Conservation (phyloP, 2,797 vertebrate species). For the Phaenicophaeus curvirostris region DNA sequence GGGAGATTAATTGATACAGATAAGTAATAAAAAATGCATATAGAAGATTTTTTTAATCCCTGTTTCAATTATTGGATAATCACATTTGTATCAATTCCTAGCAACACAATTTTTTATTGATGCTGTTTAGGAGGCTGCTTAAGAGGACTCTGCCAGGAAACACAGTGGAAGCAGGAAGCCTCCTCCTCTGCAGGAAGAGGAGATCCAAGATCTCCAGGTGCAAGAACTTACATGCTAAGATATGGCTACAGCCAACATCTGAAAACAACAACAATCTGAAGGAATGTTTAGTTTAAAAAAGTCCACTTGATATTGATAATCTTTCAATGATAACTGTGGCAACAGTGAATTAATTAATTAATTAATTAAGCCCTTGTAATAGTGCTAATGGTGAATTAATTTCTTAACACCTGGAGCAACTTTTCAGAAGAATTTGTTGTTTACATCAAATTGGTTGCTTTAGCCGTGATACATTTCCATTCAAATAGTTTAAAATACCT, state of each 20-base stretch:
- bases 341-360: not conserved
- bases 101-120: not conserved
- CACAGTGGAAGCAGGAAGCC: not conserved
- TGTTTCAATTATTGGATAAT: not conserved
- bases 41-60: not conserved
- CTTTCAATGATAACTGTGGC: not conserved
- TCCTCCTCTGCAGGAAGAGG: not conserved
- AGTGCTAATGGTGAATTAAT: not conserved
- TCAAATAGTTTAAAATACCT: not conserved
- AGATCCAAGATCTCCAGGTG: not conserved
- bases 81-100: not conserved
- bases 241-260: not conserved
- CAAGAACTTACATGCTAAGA: not conserved
- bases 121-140: not conserved
- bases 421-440: not conserved
- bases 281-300: not conserved
- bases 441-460: not conserved
- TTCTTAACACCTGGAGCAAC: not conserved
- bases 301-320: not conserved
- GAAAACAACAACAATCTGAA: not conserved
- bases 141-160: not conserved
- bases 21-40: not conserved
- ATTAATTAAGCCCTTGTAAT: not conserved
- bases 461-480: not conserved
- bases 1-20: not conserved